Percentiles rank a stretch among this genome's conserved stretches.
Evolutionary conservation across 2,888 invertebrate genomes (phyloP).

Genomic region (Dioctria linearis): DNA sequence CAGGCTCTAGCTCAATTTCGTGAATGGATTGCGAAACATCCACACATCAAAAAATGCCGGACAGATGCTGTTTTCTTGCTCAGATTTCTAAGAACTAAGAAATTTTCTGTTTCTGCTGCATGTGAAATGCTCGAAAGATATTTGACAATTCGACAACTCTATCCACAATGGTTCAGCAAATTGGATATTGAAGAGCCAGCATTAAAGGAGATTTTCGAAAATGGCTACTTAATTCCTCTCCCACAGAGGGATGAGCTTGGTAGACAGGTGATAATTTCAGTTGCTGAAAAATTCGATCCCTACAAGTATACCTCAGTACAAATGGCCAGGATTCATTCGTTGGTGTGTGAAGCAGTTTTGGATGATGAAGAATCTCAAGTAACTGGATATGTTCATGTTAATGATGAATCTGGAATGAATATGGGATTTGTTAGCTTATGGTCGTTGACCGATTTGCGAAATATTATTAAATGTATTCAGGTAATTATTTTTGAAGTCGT

Average conservation of each 20-base stretch:
- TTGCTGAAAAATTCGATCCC: slow-evolving; percentile 86
- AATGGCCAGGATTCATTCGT: slow-evolving; percentile 88
- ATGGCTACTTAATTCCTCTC: slow-evolving; percentile 84
- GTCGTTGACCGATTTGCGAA: slow-evolving; percentile 84
- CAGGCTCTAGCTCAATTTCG: slow-evolving; percentile 85
- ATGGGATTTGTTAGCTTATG: slow-evolving; percentile 88
- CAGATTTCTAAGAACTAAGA: slow-evolving; percentile 88
- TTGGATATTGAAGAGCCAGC: slow-evolving; percentile 85
- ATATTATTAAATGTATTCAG: slow-evolving; percentile 85
- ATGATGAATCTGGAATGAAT: slow-evolving; percentile 86
- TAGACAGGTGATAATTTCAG: slow-evolving; percentile 83
- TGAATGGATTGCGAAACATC: slow-evolving; percentile 88
- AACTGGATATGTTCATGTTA: slow-evolving; percentile 87
- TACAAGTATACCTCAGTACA: slow-evolving; percentile 84
- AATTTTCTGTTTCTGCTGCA: slow-evolving; percentile 88
- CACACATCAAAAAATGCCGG: slow-evolving; percentile 84
- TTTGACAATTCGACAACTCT: slow-evolving; percentile 85
- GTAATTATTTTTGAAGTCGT: slow-evolving; percentile 66
- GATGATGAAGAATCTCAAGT: slow-evolving; percentile 90
- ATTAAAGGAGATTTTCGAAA: slow-evolving; percentile 84
- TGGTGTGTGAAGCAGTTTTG: slow-evolving; percentile 87
- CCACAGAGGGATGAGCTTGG: slow-evolving; percentile 83
- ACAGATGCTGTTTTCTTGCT: slow-evolving; percentile 88
- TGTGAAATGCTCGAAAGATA: slow-evolving; percentile 92
- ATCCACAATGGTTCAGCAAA: slow-evolving; percentile 89